phyloP scores from a whole-genome alignment of 2,888 invertebrate species.

The Galerucella calmariensis region DNA sequence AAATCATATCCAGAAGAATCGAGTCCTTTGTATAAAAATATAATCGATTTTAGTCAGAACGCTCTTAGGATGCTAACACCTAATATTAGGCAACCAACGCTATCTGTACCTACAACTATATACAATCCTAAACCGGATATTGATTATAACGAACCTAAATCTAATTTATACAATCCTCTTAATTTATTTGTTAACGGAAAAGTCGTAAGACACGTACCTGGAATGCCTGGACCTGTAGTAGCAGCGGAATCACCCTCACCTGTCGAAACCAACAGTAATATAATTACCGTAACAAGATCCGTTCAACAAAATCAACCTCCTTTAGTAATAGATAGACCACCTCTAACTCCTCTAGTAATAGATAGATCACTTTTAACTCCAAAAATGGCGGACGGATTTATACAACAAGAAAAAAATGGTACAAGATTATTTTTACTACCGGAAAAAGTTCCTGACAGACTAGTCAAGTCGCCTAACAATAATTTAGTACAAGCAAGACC shows the following conservation, averaged over 20 bases:
- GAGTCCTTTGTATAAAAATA: slow-evolving; percentile 55
- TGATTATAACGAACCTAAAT: slow-evolving; percentile 48
- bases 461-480: slow-evolving; percentile 22
- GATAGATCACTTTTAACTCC: slow-evolving; percentile 11
- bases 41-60: slow-evolving; percentile 64
- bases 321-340: slow-evolving; percentile 16
- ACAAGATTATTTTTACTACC: slow-evolving; percentile 31
- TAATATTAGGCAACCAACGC: slow-evolving; percentile 61
- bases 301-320: slow-evolving; percentile 36
- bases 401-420: slow-evolving; percentile 11
- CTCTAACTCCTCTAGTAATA: slow-evolving; percentile 7
- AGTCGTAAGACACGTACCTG: slow-evolving; percentile 86
- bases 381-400: not conserved
- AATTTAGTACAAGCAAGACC: slow-evolving; percentile 4
- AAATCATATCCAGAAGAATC: slow-evolving; percentile 33
- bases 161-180: slow-evolving; percentile 65
- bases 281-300: slow-evolving; percentile 43
- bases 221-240: slow-evolving; percentile 82
- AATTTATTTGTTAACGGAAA: slow-evolving; percentile 73
- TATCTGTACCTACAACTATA: slow-evolving; percentile 53
- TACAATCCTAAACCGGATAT: slow-evolving; percentile 46
- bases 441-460: slow-evolving; percentile 9
- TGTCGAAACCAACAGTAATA: slow-evolving; percentile 48
- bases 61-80: slow-evolving; percentile 63
- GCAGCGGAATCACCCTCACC: slow-evolving; percentile 60